Percentiles rank a stretch among this genome's conserved stretches.
Evolutionary conservation across 2,113 vertebrate genomes (phyloP).

Genomic region (Mesembrinibis cayennensis): DNA sequence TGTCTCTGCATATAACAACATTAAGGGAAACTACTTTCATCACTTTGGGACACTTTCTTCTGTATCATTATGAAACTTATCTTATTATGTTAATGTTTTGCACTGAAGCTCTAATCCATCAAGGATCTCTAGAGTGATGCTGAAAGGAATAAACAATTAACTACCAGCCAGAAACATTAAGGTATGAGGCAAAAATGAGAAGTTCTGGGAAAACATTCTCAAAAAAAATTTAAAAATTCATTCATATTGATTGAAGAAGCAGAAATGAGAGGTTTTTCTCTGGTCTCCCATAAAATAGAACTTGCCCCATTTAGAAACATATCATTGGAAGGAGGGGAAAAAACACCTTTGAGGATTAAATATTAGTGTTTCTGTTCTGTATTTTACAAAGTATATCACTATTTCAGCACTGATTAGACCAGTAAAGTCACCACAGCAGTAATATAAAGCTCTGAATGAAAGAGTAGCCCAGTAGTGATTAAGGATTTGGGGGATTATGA

Average conservation of each 20-base stretch:
- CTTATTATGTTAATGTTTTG: constrained; percentile 14
- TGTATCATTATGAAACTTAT: not conserved
- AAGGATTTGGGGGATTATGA: not conserved
- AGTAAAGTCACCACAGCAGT: not conserved
- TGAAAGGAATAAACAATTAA: constrained; percentile 11
- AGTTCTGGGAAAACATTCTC: not conserved
- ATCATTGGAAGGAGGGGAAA: not conserved
- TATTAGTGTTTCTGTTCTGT: not conserved
- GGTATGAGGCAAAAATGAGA: not conserved
- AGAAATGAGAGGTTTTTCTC: not conserved
- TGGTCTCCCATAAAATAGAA: not conserved
- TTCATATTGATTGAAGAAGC: not conserved
- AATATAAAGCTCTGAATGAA: not conserved
- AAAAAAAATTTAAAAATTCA: not conserved
- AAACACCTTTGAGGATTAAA: not conserved
- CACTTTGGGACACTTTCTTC: not conserved
- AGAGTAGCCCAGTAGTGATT: not conserved
- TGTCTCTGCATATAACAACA: not conserved
- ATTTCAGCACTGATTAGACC: not conserved
- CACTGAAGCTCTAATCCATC: not conserved
- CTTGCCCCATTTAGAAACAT: not conserved
- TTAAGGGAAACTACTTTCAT: not conserved
- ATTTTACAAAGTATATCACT: not conserved
- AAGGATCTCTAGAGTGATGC: not conserved
- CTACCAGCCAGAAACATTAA: not conserved